These are phyloP conservation scores for Ciconia boyciana DNA, from an alignment of 2,113 vertebrate species.

Conservation along the genomic window DNA sequence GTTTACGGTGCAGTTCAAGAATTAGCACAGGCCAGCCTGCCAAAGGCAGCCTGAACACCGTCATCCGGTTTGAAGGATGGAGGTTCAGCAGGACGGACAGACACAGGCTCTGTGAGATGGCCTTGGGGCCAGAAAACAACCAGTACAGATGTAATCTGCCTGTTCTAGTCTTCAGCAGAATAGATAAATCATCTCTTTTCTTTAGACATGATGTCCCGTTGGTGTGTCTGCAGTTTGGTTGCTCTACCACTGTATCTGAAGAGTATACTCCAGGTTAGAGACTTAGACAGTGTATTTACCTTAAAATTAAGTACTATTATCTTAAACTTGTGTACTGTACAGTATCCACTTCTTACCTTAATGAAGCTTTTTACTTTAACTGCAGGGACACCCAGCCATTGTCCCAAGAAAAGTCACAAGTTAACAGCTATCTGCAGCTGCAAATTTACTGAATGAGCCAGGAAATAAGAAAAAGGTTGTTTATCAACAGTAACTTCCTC, in stretches of 20 bases:
- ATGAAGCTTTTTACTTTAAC: background rate
- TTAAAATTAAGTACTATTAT: background rate
- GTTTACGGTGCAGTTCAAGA: background rate
- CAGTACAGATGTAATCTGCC: background rate
- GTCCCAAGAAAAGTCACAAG: background rate
- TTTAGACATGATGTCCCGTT: background rate
- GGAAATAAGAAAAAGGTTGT: constrained; percentile 34
- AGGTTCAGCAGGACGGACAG: too few relatives aligned
- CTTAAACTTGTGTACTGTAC: background rate
- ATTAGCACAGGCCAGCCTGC: background rate
- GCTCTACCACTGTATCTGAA: background rate
- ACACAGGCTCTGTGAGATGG: rapidly evolving
- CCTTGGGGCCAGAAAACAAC: background rate
- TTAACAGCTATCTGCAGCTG: constrained; percentile 4
- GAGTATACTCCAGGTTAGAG: background rate
- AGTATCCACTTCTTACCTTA: background rate
- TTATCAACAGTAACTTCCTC: constrained; percentile 58
- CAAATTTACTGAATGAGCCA: background rate
- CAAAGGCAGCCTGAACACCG: rapidly evolving
- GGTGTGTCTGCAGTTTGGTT: background rate
- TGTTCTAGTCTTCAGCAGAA: background rate
- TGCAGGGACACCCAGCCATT: background rate
- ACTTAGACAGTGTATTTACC: rapidly evolving
- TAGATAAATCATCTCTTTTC: background rate
- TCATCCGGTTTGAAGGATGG: rapidly evolving